Evolutionary conservation across 1,140 invertebrate genomes (phyloP).

Genomic region (Brachionus sp.): DNA sequence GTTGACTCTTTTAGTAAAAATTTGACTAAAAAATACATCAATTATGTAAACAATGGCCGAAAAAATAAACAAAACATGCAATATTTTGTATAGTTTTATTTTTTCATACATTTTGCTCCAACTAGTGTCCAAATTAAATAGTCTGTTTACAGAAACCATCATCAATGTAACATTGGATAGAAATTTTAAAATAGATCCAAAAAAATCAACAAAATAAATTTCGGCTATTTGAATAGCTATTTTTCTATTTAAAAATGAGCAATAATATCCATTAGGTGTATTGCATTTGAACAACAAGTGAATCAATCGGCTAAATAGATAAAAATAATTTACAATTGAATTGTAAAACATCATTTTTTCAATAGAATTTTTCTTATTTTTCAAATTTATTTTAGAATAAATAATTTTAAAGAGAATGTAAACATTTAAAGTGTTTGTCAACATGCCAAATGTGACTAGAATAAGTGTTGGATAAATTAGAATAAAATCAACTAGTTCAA

Average conservation of each 20-base stretch:
- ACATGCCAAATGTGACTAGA: neutral
- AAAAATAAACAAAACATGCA: neutral
- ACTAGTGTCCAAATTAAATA: neutral
- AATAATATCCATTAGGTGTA: neutral
- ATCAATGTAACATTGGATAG: neutral
- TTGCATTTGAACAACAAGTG: neutral
- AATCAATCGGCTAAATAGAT: neutral
- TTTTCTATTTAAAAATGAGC: neutral
- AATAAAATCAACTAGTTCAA: neutral
- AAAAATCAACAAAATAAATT: conserved; percentile 21
- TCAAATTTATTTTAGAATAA: neutral
- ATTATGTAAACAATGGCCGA: neutral
- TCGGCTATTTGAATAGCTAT: neutral
- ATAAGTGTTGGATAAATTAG: neutral
- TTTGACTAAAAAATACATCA: neutral
- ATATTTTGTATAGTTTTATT: neutral
- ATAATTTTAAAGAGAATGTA: neutral
- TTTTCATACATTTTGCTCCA: neutral
- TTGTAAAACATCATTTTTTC: conserved; percentile 29
- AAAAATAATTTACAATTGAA: conserved; percentile 15
- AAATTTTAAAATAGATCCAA: neutral
- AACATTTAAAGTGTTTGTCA: neutral
- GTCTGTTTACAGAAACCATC: neutral
- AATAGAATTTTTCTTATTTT: neutral
- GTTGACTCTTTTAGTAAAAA: neutral